Evolutionary conservation across 2,113 vertebrate species (phyloP).

Genomic region (Nansenia antarctica): DNA sequence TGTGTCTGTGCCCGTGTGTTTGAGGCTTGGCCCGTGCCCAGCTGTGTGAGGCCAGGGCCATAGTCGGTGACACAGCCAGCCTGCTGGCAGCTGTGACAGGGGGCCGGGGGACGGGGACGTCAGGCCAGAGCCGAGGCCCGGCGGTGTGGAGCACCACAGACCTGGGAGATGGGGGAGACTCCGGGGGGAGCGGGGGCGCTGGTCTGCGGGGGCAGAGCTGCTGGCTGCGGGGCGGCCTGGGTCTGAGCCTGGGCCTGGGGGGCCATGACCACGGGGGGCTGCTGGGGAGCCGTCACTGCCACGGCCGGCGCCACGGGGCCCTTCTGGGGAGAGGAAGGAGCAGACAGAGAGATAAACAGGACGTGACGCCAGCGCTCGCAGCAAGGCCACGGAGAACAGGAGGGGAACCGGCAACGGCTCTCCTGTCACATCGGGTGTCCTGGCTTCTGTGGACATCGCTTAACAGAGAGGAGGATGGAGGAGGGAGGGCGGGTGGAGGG

Average conservation of each 20-base stretch:
- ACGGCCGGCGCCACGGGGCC: slow-evolving; percentile 63
- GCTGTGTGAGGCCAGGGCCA: slow-evolving; percentile 49
- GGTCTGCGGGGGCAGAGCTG: slow-evolving; percentile 63
- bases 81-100: slow-evolving; percentile 65
- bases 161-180: slow-evolving; percentile 80
- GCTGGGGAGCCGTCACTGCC: slow-evolving; percentile 43
- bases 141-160: slow-evolving; percentile 32
- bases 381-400: slow-evolving; percentile 77
- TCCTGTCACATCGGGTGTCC: slow-evolving; percentile 74
- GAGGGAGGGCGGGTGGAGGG: slow-evolving; percentile 37
- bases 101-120: neutral
- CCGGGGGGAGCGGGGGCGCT: slow-evolving; percentile 72
- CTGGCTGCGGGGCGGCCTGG: slow-evolving; percentile 57
- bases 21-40: slow-evolving; percentile 53
- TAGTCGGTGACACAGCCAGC: slow-evolving; percentile 56
- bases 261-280: slow-evolving; percentile 39
- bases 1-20: slow-evolving; percentile 23
- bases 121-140: neutral
- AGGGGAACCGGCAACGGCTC: slow-evolving; percentile 57
- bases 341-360: slow-evolving; percentile 77
- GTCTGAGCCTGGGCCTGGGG: slow-evolving; percentile 61
- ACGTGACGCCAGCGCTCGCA: slow-evolving; percentile 72
- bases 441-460: slow-evolving; percentile 60
- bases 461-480: slow-evolving; percentile 54
- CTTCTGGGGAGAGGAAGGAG: slow-evolving; percentile 71